phyloP scores from a whole-genome alignment of 2,888 invertebrate species.

The Harmothoe impar region DNA sequence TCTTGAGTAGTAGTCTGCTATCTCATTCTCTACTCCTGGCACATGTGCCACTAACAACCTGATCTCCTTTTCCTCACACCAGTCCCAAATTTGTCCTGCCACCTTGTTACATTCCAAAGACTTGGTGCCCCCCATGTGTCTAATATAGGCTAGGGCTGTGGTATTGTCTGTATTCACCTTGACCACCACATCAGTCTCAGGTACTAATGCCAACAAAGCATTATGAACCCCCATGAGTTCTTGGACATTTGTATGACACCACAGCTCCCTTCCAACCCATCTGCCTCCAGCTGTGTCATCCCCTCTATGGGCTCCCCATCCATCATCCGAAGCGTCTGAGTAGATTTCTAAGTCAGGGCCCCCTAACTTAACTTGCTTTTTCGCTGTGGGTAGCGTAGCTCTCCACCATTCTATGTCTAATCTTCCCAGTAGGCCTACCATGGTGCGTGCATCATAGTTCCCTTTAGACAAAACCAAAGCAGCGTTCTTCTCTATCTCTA shows the following conservation, averaged over 20 bases:
- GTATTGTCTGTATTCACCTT: too few species aligned
- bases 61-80: slow-evolving; percentile 32
- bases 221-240: slow-evolving; percentile 52
- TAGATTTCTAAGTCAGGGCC: neutral
- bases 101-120: slow-evolving; percentile 28
- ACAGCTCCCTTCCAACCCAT: neutral
- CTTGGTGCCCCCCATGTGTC: slow-evolving; percentile 58
- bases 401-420: neutral
- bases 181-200: neutral
- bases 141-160: too few species aligned
- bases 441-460: neutral
- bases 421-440: neutral
- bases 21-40: slow-evolving; percentile 21
- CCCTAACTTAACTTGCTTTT: neutral
- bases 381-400: neutral
- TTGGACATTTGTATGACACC: slow-evolving; percentile 57
- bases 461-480: neutral
- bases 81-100: slow-evolving; percentile 51
- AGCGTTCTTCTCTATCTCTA: neutral
- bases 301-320: too few species aligned
- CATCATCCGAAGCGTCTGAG: neutral
- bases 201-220: neutral
- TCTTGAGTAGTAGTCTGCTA: slow-evolving; percentile 38
- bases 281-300: neutral
- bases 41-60: slow-evolving; percentile 25